Base-by-base conservation (phyloP, 2,113 vertebrate genomes). In the Daubentonia madagascariensis region DNA sequence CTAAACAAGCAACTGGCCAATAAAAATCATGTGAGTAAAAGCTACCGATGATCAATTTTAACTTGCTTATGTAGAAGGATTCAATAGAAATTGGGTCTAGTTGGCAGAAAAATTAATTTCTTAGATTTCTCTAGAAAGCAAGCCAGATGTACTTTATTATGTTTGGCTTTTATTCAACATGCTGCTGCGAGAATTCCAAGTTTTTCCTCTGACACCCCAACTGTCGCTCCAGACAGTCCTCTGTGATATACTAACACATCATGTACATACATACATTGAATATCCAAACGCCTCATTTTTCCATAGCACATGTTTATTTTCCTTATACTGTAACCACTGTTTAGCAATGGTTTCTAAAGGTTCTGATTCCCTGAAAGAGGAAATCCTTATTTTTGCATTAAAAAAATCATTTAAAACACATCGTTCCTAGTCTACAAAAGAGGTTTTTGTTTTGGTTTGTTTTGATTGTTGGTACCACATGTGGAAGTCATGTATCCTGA, bases 81-180 rank as follows among this genome's bases (percentile, higher is more conserved):
- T 98, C 97, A 89, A 98, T 98, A 98, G 9, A 59, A 97, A 98
- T 70, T 92, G 35, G 57, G 28, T 84, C 23, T 80, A 80, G 48
- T 93, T 95, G 86, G 43, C 45, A 91, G 70, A 91, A 96, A 96
- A 93, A 97, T 96, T 93, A 97, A 96, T 97, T 98, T 97, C 91
- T 80, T 91, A 57, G 32, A 67, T 98, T 54, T 93, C 92, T 89
- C 93, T 94, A 81, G 78, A 96, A 98, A 97, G 89, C 28, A 93
- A 93, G 78, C 97, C 97, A 98, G 89, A 85, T 97, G 95, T 78
- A 86, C 97, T 92, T 98, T 95, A 95, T 97, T 97, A 96, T 75
- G 45, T 95, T 95, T 97, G 32, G 57, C 61, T 98, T 96, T 85
- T 91, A 97, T 45, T 96, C 95, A 97, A 84, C 20, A 89, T 70